phyloP scores from a whole-genome alignment of 2,888 invertebrate genomes.

The Achlya flavicornis region DNA sequence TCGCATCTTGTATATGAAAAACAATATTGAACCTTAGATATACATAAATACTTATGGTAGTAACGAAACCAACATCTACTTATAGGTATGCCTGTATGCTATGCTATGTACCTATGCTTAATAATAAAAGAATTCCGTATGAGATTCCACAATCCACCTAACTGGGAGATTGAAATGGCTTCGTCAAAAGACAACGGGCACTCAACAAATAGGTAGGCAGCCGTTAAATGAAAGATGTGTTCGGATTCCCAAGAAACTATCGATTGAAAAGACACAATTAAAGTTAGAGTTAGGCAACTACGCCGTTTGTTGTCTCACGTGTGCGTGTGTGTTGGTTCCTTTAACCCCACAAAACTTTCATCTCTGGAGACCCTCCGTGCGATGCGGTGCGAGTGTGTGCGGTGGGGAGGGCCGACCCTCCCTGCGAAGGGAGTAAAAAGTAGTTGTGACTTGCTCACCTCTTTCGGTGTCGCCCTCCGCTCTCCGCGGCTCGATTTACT shows the following conservation, averaged over 20 bases:
- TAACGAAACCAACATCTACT: too few relatives aligned
- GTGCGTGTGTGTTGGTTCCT: conserved; percentile 71
- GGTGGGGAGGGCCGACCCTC: conserved; percentile 60
- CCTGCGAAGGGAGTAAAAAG: conserved; percentile 81
- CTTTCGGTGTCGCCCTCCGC: conserved; percentile 83
- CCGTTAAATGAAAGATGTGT: conserved; percentile 57
- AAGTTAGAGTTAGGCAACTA: conserved; percentile 82
- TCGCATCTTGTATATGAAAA: too few relatives aligned
- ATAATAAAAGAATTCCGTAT: conserved; percentile 36
- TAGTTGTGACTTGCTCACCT: conserved; percentile 83
- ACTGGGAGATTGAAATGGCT: conserved; percentile 36
- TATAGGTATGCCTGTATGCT: too few relatives aligned
- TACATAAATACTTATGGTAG: too few relatives aligned
- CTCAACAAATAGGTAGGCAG: conserved; percentile 36
- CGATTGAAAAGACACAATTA: conserved; percentile 84
- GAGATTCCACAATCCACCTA: conserved; percentile 21
- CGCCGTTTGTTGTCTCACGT: conserved; percentile 79
- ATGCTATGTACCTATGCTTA: conserved; percentile 13
- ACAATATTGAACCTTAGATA: too few relatives aligned
- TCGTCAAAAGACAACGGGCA: conserved; percentile 45
- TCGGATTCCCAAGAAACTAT: conserved; percentile 64
- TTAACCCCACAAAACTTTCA: conserved; percentile 83
- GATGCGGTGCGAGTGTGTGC: conserved; percentile 50
- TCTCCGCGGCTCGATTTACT: conserved; percentile 67
- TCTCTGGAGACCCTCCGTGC: conserved; percentile 72